Base-by-base conservation (phyloP, 2,113 vertebrate species). In the Phylloscopus trochilus region DNA sequence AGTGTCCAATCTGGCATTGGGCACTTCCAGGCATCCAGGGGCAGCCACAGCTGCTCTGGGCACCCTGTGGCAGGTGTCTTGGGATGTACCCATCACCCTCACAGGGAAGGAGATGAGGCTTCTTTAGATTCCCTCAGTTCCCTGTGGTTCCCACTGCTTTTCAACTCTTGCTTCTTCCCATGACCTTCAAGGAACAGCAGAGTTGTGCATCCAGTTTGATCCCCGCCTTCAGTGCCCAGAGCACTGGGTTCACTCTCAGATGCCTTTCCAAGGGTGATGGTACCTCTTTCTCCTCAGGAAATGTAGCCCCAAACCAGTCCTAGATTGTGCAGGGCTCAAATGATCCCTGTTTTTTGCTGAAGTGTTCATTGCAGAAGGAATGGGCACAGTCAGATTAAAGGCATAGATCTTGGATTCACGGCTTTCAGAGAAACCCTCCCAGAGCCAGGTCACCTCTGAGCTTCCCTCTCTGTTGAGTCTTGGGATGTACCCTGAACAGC, bases 1-100 rank as follows among this genome's bases (percentile, higher is more conserved):
- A 22, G 0, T 0, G 4, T 56, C 82, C 59, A 67, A 0, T 52
- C 62, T 43, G 72, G 24, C 37, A 72, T 68, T 31, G 53, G 52
- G 0, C 72, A 59, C 16, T 76, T 0, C 52, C 62, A 85, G 24
- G 52, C 24, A 85, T 66, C 58, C 81, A 63, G 51, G 51, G 60
- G 15, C 83, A 75, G 70, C 60, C 70, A 4, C 43, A 75, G 70
- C 60, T 75, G 0, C 70, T 75, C 60, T 85, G 77, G 39, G 49
- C 76, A 46, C 49, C 39, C 39, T 67, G 51, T 35, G 70, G 43
- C 72, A 76, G 52, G 35, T n/a, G n/a, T n/a, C n/a, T n/a, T n/a
- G n/a, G n/a, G n/a, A n/a, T n/a, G n/a, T 21, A 44, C 72, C 41
- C 41, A 41, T 41, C 37, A 44, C 35, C 26, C 16, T 85, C 5